phyloP scores from a whole-genome alignment of 2,113 vertebrate genomes.

The Illadopsis cleaveri region DNA sequence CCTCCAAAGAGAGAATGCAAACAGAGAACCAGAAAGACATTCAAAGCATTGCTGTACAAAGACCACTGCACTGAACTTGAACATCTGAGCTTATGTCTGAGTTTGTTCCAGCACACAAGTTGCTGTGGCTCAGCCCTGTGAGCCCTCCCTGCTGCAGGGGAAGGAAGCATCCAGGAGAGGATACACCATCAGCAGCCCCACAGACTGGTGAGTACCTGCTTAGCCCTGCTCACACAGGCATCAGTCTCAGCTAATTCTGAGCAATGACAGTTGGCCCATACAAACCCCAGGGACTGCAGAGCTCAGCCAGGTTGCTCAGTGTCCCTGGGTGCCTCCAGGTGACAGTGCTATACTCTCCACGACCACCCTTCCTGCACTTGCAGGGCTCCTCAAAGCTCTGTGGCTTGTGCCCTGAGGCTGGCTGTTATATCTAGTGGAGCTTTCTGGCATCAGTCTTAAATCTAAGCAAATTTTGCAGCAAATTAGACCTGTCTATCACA shows the following conservation, averaged over 20 bases:
- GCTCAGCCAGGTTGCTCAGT: background rate
- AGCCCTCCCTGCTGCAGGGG: accelerated
- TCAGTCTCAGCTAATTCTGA: background rate
- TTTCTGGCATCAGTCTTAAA: background rate
- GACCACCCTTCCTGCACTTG: background rate
- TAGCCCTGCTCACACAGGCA: background rate
- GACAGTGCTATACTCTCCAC: background rate
- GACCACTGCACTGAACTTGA: background rate
- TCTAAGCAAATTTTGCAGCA: background rate
- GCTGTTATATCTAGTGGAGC: background rate
- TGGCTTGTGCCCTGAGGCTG: background rate
- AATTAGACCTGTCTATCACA: background rate
- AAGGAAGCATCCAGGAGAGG: background rate
- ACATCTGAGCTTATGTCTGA: background rate
- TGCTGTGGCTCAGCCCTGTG: background rate
- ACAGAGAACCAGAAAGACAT: background rate
- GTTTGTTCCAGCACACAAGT: background rate
- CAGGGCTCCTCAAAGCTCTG: background rate
- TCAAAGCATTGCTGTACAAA: background rate
- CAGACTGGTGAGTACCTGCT: background rate
- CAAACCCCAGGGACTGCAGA: background rate
- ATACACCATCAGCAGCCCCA: background rate
- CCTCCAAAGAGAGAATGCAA: background rate
- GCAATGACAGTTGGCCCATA: background rate
- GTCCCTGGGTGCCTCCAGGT: background rate